phyloP scores from a whole-genome alignment of 2,888 invertebrate genomes.

The Eristalinus aeneus region DNA sequence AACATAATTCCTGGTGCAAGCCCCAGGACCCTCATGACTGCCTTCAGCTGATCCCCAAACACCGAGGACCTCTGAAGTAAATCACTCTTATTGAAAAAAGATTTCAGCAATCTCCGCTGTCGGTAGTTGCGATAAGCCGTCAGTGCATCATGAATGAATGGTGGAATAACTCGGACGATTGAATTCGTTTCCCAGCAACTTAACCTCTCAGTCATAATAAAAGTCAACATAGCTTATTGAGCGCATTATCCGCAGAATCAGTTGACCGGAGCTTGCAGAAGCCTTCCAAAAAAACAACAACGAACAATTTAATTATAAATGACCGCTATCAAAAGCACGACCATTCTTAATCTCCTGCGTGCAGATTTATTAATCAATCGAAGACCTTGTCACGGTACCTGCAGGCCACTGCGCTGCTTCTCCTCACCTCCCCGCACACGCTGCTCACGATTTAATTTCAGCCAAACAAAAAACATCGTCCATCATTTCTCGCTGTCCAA shows the following conservation, averaged over 20 bases:
- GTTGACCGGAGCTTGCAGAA: not conserved
- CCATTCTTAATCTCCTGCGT: constrained; percentile 26
- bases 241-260: constrained; percentile 6
- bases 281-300: not conserved
- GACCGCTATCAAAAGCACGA: constrained; percentile 1
- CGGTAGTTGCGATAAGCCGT: not conserved
- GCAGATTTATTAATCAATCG: constrained; percentile 38
- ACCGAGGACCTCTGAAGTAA: no score
- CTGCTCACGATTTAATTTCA: constrained; percentile 38
- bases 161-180: not conserved
- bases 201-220: not conserved
- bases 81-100: no score
- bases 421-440: not conserved
- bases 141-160: not conserved
- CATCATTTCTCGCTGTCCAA: constrained; percentile 67
- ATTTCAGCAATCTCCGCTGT: not conserved
- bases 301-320: not conserved
- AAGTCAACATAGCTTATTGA: constrained; percentile 13
- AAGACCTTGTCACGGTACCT: constrained; percentile 45
- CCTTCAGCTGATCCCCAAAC: no score
- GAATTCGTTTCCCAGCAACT: not conserved
- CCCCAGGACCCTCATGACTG: no score
- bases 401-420: not conserved
- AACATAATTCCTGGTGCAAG: no score
- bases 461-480: constrained; percentile 61